phyloP scores from a whole-genome alignment of 92 coral and sea anemone species.

The Siderastrea siderea region DNA sequence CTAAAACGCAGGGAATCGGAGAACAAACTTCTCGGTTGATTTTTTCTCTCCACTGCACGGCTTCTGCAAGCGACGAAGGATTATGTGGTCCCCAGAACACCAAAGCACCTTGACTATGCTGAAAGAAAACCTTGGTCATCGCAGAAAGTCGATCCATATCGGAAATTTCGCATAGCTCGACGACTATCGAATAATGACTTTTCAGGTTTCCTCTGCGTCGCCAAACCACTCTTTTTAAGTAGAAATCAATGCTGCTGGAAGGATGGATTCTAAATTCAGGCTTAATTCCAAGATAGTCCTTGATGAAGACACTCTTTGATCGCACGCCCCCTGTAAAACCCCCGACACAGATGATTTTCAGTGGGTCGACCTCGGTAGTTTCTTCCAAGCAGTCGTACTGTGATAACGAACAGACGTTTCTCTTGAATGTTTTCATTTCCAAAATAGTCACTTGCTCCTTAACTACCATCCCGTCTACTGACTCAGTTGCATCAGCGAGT shows the following conservation, averaged over 20 bases:
- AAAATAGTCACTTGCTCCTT: not conserved
- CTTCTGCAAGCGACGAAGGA: constrained; percentile 56
- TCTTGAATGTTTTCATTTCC: constrained; percentile 57
- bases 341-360: constrained; percentile 79
- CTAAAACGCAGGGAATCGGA: constrained; percentile 70
- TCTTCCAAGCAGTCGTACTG: constrained; percentile 36
- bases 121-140: constrained; percentile 40
- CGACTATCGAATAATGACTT: constrained; percentile 18
- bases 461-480: not conserved
- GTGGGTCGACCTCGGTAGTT: not conserved
- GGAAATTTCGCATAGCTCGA: constrained; percentile 72
- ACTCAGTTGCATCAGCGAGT: not conserved
- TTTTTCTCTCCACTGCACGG: constrained; percentile 66
- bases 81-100: constrained; percentile 86
- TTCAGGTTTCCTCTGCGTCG: not conserved
- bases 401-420: constrained; percentile 31
- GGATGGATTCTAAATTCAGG: constrained; percentile 58
- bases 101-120: constrained; percentile 66
- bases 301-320: constrained; percentile 66
- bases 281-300: constrained; percentile 65
- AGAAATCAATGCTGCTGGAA: constrained; percentile 41
- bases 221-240: constrained; percentile 43
- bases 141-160: constrained; percentile 59
- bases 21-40: constrained; percentile 23
- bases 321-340: constrained; percentile 60